These are phyloP conservation scores for Neocrepidodera transversa DNA, from an alignment of 2,888 invertebrate species.

Conservation along the genomic window DNA sequence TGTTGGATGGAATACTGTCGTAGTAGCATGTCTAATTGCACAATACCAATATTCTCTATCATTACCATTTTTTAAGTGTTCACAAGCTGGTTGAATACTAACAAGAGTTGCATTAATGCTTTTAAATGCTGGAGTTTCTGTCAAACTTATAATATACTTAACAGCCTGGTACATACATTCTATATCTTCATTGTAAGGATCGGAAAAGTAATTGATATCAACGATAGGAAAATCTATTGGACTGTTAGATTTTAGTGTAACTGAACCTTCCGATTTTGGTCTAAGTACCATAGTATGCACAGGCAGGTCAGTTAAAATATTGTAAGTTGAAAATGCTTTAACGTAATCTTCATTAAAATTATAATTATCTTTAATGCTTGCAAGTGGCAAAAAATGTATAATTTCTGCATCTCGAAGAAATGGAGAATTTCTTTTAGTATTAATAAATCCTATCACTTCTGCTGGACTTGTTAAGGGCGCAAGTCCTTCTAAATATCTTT, in stretches of 20 bases:
- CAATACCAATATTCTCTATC: slow-evolving; percentile 62
- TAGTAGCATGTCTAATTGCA: slow-evolving; percentile 57
- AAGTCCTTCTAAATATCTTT: not conserved
- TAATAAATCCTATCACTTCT: slow-evolving; percentile 14
- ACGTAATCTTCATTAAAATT: slow-evolving; percentile 4
- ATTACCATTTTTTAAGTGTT: slow-evolving; percentile 47
- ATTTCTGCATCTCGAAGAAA: slow-evolving; percentile 13
- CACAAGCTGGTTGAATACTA: slow-evolving; percentile 31
- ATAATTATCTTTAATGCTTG: not conserved
- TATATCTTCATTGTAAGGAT: slow-evolving; percentile 61
- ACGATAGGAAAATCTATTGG: slow-evolving; percentile 50
- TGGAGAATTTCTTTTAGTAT: not conserved
- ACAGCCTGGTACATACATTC: too few relatives aligned
- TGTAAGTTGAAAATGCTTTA: slow-evolving; percentile 4
- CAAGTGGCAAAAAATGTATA: not conserved
- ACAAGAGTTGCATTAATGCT: slow-evolving; percentile 65
- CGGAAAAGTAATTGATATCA: slow-evolving; percentile 45
- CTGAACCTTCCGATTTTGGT: slow-evolving; percentile 48
- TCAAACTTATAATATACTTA: slow-evolving; percentile 49
- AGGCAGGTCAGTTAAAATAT: slow-evolving; percentile 28
- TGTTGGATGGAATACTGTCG: slow-evolving; percentile 61
- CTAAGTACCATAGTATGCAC: slow-evolving; percentile 42
- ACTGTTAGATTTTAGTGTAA: too few relatives aligned
- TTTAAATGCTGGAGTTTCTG: too few relatives aligned
- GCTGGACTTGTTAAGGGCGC: slow-evolving; percentile 11